Conservation (phyloP, 2,888 invertebrate species). For the Nomada ruficornis region DNA sequence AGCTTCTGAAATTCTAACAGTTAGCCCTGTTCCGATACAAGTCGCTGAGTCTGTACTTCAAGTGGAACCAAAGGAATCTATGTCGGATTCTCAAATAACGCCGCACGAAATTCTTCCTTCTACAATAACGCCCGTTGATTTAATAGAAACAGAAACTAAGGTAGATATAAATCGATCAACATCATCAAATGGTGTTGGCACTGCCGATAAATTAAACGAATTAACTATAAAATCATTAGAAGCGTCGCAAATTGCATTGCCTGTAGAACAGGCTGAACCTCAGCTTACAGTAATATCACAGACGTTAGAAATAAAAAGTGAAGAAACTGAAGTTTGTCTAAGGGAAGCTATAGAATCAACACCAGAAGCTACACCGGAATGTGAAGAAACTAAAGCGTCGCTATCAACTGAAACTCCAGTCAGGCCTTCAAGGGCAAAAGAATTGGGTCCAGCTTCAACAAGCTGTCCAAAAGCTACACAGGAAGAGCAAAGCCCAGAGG, state of each 20-base stretch:
- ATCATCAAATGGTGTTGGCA: slow-evolving; percentile 15
- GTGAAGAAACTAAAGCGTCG: slow-evolving; percentile 8
- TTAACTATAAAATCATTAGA: background rate
- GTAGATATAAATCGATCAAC: slow-evolving; percentile 43
- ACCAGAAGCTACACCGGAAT: background rate
- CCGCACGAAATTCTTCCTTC: slow-evolving; percentile 78
- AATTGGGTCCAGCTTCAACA: slow-evolving; percentile 75
- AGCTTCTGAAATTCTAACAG: slow-evolving; percentile 57
- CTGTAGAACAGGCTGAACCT: slow-evolving; percentile 14
- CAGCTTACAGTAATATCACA: background rate
- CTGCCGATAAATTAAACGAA: slow-evolving; percentile 19
- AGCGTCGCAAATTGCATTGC: background rate
- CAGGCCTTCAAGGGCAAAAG: slow-evolving; percentile 76
- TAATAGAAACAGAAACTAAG: slow-evolving; percentile 20
- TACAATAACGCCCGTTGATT: slow-evolving; percentile 73
- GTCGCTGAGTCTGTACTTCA: slow-evolving; percentile 82
- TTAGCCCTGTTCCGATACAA: slow-evolving; percentile 80
- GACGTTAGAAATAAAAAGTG: slow-evolving; percentile 4
- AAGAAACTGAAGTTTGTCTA: slow-evolving; percentile 10
- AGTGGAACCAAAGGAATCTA: slow-evolving; percentile 79
- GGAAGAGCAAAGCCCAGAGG: slow-evolving; percentile 53
- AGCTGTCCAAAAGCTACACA: slow-evolving; percentile 70
- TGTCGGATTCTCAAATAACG: slow-evolving; percentile 72
- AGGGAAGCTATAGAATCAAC: slow-evolving; percentile 1
- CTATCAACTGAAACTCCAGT: slow-evolving; percentile 46